Conservation (phyloP, 2,888 invertebrate genomes). For the Pelosia muscerda region DNA sequence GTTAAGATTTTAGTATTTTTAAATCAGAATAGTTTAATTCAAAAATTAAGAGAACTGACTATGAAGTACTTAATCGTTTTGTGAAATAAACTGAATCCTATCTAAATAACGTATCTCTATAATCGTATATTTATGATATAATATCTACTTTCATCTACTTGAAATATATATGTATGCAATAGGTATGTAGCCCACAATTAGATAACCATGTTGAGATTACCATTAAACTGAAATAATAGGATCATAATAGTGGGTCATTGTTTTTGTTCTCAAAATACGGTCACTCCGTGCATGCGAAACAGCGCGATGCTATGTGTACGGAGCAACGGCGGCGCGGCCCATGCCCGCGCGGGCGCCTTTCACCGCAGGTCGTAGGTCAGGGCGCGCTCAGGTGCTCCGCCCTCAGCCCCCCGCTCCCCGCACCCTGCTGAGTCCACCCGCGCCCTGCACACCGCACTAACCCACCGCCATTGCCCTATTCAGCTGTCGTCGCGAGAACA, state of each 20-base stretch:
- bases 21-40: too few species aligned
- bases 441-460: slow-evolving; percentile 56
- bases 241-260: slow-evolving; percentile 56
- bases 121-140: too few species aligned
- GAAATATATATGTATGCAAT: too few species aligned
- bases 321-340: slow-evolving; percentile 51
- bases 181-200: neutral
- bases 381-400: slow-evolving; percentile 87
- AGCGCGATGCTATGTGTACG: slow-evolving; percentile 77
- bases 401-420: slow-evolving; percentile 64
- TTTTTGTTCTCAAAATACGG: slow-evolving; percentile 69
- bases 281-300: slow-evolving; percentile 68
- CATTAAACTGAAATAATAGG: slow-evolving; percentile 45
- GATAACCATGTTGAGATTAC: slow-evolving; percentile 27
- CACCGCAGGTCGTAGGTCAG: slow-evolving; percentile 86
- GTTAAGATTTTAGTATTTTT: neutral
- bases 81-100: too few species aligned
- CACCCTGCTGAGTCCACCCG: slow-evolving; percentile 54
- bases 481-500: slow-evolving; percentile 81
- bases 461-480: slow-evolving; percentile 83
- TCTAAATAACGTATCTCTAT: too few species aligned
- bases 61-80: too few species aligned
- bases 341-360: slow-evolving; percentile 83
- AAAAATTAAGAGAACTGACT: too few species aligned
- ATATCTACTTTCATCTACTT: too few species aligned